Base-by-base conservation (phyloP, 2,113 vertebrate species). In the Gallinago undulata region DNA sequence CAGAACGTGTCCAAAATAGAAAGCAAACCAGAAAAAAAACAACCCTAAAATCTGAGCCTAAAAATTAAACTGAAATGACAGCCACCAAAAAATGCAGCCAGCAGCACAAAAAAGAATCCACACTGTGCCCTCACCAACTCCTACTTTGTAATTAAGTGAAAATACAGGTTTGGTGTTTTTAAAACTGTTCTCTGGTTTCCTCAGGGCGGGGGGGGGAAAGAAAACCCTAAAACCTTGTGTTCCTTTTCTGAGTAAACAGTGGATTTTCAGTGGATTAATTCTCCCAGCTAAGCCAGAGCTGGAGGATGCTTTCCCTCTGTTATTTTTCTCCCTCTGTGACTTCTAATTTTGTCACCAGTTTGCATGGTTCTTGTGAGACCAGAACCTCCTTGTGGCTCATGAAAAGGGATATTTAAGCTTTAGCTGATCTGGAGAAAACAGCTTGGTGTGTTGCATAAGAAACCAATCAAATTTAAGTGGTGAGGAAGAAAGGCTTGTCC, bases 111-210 rank as follows among this genome's bases (percentile, higher is more conserved):
- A 51, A 83, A 19, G 87, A 51, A 91, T 57, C 83, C 90, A 45
- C 27, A 33, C 72, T 30, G 59, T 74, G 94, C 85, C 94, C 87
- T 94, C 62, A 51, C 56, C 84, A 5, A 3, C 62, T 85, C 81
- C 60, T 81, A 12, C 92, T 88, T 96, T 97, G 39, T 91, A 88
- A 97, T 96, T 97, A 96, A 22, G 43, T 63, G 88, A 74, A 97
- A 97, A 95, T 19, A 47, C 47, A 96, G 76, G 72, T 81, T 94
- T 96, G 90, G 75, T 83, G 73, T 95, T 94, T 95, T 94, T 47
- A 35, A 95, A 96, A 31, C 57, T 47, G 37, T 67, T 63, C 93
- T 92, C 75, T 70, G 63, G 81, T 93, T 96, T 93, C 86, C 62
- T 91, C 10, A 0, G 8, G 53, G 47, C 1, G 5, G 25, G 8